Conservation (phyloP, 2,113 vertebrate species). For the Chlorocebus sabaeus region DNA sequence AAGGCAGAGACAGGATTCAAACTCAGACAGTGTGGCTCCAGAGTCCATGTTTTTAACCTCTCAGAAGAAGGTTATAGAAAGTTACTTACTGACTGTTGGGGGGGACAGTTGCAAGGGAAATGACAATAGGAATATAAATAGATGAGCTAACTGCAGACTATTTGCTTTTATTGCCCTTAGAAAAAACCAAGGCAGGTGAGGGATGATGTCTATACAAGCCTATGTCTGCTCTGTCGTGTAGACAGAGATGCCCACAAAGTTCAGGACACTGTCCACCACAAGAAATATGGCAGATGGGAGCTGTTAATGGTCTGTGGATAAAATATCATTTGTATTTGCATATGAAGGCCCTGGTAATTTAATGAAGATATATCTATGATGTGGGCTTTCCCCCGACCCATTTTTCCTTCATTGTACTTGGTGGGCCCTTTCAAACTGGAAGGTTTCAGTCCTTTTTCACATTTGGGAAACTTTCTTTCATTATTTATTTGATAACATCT, state of each 20-base stretch:
- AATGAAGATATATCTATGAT: not conserved
- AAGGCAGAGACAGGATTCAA: not conserved
- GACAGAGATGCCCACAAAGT: not conserved
- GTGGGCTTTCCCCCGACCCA: fast-evolving
- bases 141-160: not conserved
- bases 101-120: not conserved
- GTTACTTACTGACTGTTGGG: not conserved
- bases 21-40: slow-evolving; percentile 31
- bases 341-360: not conserved
- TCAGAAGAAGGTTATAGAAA: not conserved
- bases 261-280: not conserved
- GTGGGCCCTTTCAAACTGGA: not conserved
- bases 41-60: not conserved
- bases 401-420: not conserved
- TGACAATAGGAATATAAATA: not conserved
- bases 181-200: not conserved
- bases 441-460: not conserved
- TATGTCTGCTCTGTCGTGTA: not conserved
- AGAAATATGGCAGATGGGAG: not conserved
- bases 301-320: not conserved
- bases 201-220: not conserved
- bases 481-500: not conserved
- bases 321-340: not conserved
- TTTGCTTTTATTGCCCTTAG: not conserved
- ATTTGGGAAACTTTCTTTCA: not conserved